Evolutionary conservation across 1,140 invertebrate genomes (phyloP).

Genomic region (Plectrocnemia conspersa): DNA sequence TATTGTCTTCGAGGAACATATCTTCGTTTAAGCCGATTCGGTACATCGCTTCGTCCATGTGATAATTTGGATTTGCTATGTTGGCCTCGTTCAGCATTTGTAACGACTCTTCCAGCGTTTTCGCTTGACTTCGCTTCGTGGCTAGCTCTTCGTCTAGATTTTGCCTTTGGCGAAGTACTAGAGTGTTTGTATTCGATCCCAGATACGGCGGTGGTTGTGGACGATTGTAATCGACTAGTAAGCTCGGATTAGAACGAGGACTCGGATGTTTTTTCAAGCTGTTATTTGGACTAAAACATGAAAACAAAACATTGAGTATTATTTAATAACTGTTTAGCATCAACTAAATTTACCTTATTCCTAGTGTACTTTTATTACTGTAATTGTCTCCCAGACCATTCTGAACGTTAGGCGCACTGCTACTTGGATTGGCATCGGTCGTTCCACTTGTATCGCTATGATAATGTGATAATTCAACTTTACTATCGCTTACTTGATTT

Average conservation of each 20-base stretch:
- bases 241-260: conserved; percentile 43
- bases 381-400: conserved; percentile 43
- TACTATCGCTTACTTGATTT: conserved; percentile 28
- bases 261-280: conserved; percentile 38
- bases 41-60: conserved; percentile 13
- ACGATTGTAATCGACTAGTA: conserved; percentile 46
- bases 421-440: conserved; percentile 37
- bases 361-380: conserved; percentile 40
- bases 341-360: conserved; percentile 13
- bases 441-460: conserved; percentile 20
- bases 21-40: conserved; percentile 21
- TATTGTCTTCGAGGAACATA: conserved; percentile 19
- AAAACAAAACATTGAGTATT: background rate
- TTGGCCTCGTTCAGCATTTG: conserved; percentile 50
- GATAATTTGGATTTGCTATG: conserved; percentile 36
- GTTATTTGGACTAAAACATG: conserved; percentile 42
- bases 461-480: conserved; percentile 38
- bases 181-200: conserved; percentile 41
- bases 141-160: conserved; percentile 37
- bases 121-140: conserved; percentile 39
- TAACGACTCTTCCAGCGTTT: conserved; percentile 46
- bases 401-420: conserved; percentile 45
- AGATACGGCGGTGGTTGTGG: conserved; percentile 49
- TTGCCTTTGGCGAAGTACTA: conserved; percentile 40
- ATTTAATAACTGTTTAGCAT: background rate